These are phyloP conservation scores for Prorops nasuta DNA, from an alignment of 1,140 invertebrate species.

Conservation along the genomic window DNA sequence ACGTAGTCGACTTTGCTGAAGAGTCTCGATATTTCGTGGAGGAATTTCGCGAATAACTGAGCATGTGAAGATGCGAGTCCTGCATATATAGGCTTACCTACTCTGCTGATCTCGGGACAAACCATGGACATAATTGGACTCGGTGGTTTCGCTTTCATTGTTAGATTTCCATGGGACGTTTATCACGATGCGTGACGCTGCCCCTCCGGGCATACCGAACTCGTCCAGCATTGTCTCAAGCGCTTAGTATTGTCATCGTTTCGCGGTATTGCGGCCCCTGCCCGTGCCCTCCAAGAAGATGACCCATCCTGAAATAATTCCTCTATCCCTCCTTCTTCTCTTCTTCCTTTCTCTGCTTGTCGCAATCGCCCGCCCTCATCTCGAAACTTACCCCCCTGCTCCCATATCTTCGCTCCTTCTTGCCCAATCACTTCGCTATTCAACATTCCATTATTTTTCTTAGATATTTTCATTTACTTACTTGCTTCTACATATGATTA, in stretches of 20 bases:
- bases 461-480: too few relatives aligned
- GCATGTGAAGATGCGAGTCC: constrained; percentile 20
- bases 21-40: constrained; percentile 10
- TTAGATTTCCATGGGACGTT: constrained; percentile 40
- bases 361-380: too few relatives aligned
- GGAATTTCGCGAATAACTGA: constrained; percentile 20
- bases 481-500: too few relatives aligned
- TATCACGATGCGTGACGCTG: constrained; percentile 41
- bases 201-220: neutral
- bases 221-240: neutral
- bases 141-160: constrained; percentile 52
- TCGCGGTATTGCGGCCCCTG: too few relatives aligned
- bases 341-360: too few relatives aligned
- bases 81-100: constrained; percentile 44
- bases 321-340: too few relatives aligned
- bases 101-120: constrained; percentile 33
- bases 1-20: too few relatives aligned
- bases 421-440: too few relatives aligned
- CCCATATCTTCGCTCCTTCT: too few relatives aligned
- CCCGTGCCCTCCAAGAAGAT: too few relatives aligned
- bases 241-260: constrained; percentile 4
- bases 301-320: constrained; percentile 38
- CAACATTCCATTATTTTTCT: too few relatives aligned
- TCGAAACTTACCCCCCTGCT: too few relatives aligned
- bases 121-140: constrained; percentile 45